Evolutionary conservation across 2,888 invertebrate species (phyloP), one percentile per base, ranked within the genome.

Genomic region (Cremastinae sp.): DNA sequence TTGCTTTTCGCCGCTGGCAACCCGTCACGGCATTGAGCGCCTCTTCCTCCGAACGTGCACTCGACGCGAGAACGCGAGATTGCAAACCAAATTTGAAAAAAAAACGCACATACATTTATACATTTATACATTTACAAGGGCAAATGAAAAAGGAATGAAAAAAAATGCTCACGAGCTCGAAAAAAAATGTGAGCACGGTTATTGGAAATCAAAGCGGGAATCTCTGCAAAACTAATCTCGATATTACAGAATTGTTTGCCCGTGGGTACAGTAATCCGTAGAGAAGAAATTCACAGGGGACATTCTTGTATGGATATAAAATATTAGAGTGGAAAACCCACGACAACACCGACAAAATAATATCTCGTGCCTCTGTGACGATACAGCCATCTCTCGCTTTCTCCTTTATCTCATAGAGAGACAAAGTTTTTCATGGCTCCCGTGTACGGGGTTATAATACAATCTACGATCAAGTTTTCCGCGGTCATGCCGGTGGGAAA

Each of bases 151-250:
- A 66, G n/a, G 8, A 18, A 14, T 53, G 9, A 0, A 34, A 72
- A 20, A 34, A 16, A 56, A 18, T 0, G 45, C 5, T 14, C 20
- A 1, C 3, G 36, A 43, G 28, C 34, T 14, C 16, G n/a, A 7
- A 51, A 28, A 14, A 51, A 59, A 69, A 59, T 41, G 22, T 14
- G 8, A n/a, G 8, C 10, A 53, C 14, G 59, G 64, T 73, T 61
- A 84, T 84, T 73, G 76, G 68, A 54, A 76, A 76, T 76, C 76
- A 76, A 76, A 73, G 64, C 43, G 10, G 34, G 69, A 54, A 61
- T 54, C 64, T 64, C 58, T 69, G 53, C 36, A 70, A 77, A 77
- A 70, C 77, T 74, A 77, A 74, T 77, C 77, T 65, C 54, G 73
- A 77, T 77, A 77, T 74, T 75, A 75, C 75, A 54, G 41, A 75